Evolutionary conservation across 2,113 vertebrate genomes (phyloP), one percentile per base, ranked within the genome.

Genomic region (Muntiacus reevesi): DNA sequence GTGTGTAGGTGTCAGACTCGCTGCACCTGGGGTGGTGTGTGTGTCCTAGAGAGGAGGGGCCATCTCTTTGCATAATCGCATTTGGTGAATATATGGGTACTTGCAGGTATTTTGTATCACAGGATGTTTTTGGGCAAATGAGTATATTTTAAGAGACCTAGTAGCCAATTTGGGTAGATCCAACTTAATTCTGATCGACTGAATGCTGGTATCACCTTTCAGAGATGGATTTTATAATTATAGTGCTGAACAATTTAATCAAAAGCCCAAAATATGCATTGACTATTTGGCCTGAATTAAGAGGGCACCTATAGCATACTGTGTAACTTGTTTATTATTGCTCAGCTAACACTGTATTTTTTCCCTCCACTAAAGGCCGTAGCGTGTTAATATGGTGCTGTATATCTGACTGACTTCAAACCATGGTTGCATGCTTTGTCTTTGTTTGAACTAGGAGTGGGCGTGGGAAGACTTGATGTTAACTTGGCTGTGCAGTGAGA

Each of bases 101-200:
- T 36, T 47, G 11, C 15, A 40, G 15, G 7, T 87, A 60, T 40
- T 95, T 90, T 82, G 2, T 50, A 52, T 83, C 33, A 21, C 6
- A 25, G 97, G 96, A 96, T 98, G 96, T 97, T 97, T 98, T 98
- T 98, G 84, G 98, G 98, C 98, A 98, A 99, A 99, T 98, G 99
- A 99, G 98, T 98, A 98, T 99, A 98, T 99, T 99, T 99, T 99
- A 98, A 98, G 98, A 99, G 98, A 99, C 98, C 99, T 99, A 98
- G 98, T 99, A 98, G 98, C 98, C 99, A 98, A 98, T 99, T 99
- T 99, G 98, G 98, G 98, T 99, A 99, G 99, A 98, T 98, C 98
- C 98, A 99, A 96, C 99, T 98, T 98, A 94, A 98, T 98, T 99
- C 98, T 98, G 98, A 99, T 98, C 97, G 94, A 87, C 97, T 98